phyloP scores from a whole-genome alignment of 2,113 vertebrate genomes.

The Fulica atra region DNA sequence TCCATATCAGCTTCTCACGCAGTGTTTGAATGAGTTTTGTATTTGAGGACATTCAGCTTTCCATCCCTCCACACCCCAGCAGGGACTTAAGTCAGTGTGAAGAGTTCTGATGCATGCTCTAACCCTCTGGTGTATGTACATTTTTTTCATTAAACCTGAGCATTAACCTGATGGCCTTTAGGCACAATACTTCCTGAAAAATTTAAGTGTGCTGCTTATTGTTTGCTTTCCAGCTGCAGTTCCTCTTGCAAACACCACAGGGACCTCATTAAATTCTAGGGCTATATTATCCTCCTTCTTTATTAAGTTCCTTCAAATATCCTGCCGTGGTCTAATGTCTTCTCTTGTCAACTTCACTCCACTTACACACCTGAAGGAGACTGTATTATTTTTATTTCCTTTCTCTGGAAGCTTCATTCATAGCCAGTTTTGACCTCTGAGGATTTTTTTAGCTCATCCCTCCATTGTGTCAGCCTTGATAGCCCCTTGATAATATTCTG shows the following conservation, averaged over 20 bases:
- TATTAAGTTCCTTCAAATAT: constrained; percentile 48
- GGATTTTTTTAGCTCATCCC: background rate
- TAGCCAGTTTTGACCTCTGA: constrained; percentile 1
- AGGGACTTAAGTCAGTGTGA: background rate
- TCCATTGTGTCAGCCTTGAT: background rate
- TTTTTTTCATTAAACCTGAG: constrained; percentile 43
- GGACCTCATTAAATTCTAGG: constrained; percentile 49
- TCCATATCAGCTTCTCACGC: background rate
- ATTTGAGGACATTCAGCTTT: background rate
- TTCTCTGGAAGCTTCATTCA: constrained; percentile 33
- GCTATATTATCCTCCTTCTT: constrained; percentile 15
- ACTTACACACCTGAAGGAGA: constrained; percentile 13
- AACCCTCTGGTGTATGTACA: background rate
- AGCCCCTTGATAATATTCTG: background rate
- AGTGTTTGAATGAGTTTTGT: background rate
- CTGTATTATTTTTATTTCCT: constrained; percentile 33
- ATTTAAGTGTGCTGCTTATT: constrained; percentile 9
- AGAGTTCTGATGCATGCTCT: background rate
- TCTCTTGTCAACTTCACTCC: constrained; percentile 34
- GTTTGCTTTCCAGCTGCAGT: background rate
- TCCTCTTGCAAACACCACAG: constrained; percentile 35
- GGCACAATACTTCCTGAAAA: constrained; percentile 34
- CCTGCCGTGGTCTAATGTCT: background rate
- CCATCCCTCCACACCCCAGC: rapidly evolving
- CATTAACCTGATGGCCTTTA: constrained; percentile 39